Base-by-base conservation (phyloP, 1,140 invertebrate species). In the Eubasilissa regina region DNA sequence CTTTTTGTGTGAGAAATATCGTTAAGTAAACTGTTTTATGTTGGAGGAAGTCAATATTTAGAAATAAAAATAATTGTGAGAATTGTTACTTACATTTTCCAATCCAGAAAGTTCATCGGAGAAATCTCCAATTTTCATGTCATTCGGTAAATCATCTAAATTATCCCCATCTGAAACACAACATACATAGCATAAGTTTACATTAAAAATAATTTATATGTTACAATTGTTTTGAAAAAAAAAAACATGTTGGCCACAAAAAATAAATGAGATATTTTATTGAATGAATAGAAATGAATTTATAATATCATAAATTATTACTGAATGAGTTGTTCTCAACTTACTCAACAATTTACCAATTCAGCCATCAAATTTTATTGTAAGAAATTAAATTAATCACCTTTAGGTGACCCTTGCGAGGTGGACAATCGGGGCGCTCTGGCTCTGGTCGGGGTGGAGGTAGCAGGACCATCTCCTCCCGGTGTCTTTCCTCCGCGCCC, bases 81-180 rank as follows among this genome's bases (percentile, higher is more conserved):
- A 35, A 35, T 35, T 4, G 25, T 47, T 15, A 19, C 77, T 78
- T 21, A 78, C 77, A 62, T 78, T 78, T 74, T 78, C 77, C 17
- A 78, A 74, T 64, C 68, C 77, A 9, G 77, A 78, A 15, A 78
- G 56, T 9, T 62, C 55, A 64, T 78, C 77, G 19, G 77, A 78
- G 53, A 78, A 78, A 44, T 78, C 77, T 21, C 77, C 77, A 13
- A 78, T 47, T 48, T 78, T 78, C 77, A 78, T 78, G 43, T 78
- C 77, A 45, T 73, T 73, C 12, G 77, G 70, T 25, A 78, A 35
- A 25, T 78, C 77, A 51, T 78, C 77, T 60, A 72, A 78, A 78
- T 68, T 78, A 13, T 78, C 77, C 8, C 68, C 77, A 62, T 73
- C 77, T 74, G 21, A 55, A 78, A 68, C 35, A 47, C 3, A 62